Evolutionary conservation across 2,888 invertebrate species (phyloP), one percentile per base, ranked within the genome.

Genomic region (Netelia virgata): DNA sequence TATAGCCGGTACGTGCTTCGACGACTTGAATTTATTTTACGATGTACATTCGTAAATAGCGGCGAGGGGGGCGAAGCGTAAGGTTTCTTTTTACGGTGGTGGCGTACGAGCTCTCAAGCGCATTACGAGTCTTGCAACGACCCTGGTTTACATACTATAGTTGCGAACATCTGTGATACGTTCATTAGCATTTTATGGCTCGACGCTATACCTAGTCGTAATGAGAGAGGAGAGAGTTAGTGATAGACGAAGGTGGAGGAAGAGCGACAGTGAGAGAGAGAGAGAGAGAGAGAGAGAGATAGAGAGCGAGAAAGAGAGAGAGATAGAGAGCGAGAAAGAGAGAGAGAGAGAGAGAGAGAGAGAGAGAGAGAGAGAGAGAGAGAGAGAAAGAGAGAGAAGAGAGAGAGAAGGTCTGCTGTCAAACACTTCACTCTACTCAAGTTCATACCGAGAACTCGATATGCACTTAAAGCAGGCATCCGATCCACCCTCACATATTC

Each of bases 151-250:
- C 43, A 53, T 64, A 20, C 55, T 23, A 43, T 16, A 68, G 28
- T 50, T 18, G 20, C 41, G 47, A 64, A 64, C 50, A 79, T 41
- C 61, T 41, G 66, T 55, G 55, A 43, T 55, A 23, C 43, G 16
- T 66, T 72, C 43, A 64, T 80, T 64, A 73, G 66, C 64, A 66
- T 80, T 80, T 73, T 64, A 80, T 23, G 66, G 57, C 66, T n/a
- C 18, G 11, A 23, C 66, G 8, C 11, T 43, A 28, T 16, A n/a
- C n/a, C n/a, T n/a, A 74, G 28, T 16, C 18, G 18, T 23, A 18
- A 41, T 16, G 64, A 63, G 64, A 43, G 23, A 43, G 43, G 57
- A 61, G 18, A 78, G 28, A 28, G 57, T 28, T 28, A 28, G 28
- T 3, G 28, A 28, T 28, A 28, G 28, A 28, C 28, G 28, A 5